Base-by-base conservation (phyloP, 2,113 vertebrate genomes). In the Tupaia tana region DNA sequence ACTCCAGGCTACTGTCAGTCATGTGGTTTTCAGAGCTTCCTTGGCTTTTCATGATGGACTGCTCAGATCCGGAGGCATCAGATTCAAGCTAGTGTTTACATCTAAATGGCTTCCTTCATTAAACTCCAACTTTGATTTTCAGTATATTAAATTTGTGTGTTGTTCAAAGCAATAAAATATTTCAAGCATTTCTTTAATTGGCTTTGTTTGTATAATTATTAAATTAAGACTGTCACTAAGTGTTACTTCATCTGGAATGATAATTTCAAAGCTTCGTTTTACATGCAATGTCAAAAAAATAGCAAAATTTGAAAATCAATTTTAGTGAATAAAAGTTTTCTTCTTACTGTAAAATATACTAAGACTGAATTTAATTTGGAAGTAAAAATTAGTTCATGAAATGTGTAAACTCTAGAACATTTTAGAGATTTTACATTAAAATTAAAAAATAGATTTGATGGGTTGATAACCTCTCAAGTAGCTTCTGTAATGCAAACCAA, bases 131-230 rank as follows among this genome's bases (percentile, higher is more conserved):
- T 97, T 97, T 95, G 94, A 96, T 97, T 97, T 96, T 96, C 87
- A 95, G 74, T 95, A 93, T 93, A 98, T 96, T 98, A 96, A 96
- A 97, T 96, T 85, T 61, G 71, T 90, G 11, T 88, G 77, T 77
- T 96, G 87, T 90, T 97, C 54, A 90, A 96, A 97, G 95, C 59
- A 98, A 94, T 94, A 95, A 97, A 96, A 59, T 78, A 96, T 94
- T 83, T 91, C 11, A 56, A 95, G 59, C 54, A 94, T 93, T 24
- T 94, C 27, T 91, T 96, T 96, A 95, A 97, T 94, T 97, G 93
- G 59, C 80, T 98, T 96, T 97, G 79, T 96, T 97, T 91, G 94
- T 96, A 71, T 87, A 94, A 94, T 98, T 97, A 98, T 97, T 98
- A 98, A 96, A 97, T 97, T 97, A 98, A 96, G 86, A 88, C 73